These are phyloP conservation scores for Plemyria rubiginata DNA, from an alignment of 2,888 invertebrate genomes.

Conservation along the genomic window DNA sequence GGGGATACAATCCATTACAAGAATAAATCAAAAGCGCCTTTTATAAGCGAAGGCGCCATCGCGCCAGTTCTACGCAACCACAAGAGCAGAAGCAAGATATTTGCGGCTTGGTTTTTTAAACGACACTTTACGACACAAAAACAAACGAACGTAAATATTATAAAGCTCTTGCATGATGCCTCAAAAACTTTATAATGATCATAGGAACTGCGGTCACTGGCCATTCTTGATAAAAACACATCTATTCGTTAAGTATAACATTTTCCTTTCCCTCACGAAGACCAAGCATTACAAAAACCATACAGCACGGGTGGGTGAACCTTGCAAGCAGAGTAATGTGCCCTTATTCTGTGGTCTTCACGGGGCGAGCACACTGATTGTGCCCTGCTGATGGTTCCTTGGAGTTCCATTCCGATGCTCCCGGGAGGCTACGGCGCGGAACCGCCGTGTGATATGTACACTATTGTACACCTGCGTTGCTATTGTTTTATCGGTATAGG, in stretches of 20 bases:
- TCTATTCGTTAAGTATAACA: background rate
- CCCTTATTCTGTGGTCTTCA: conserved; percentile 46
- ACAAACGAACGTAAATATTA: no score
- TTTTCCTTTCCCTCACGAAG: conserved; percentile 1
- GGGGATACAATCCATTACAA: no score
- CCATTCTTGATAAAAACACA: conserved; percentile 31
- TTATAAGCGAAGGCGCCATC: no score
- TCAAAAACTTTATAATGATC: conserved; percentile 7
- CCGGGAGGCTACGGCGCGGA: conserved; percentile 29
- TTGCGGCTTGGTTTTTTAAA: no score
- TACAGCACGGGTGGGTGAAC: conserved; percentile 49
- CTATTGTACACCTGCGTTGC: conserved; percentile 29
- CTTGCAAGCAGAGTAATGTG: background rate
- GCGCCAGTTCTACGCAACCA: no score
- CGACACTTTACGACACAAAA: no score
- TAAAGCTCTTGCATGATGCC: background rate
- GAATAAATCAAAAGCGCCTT: no score
- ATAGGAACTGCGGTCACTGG: conserved; percentile 58
- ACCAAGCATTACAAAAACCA: conserved; percentile 47
- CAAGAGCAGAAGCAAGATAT: no score
- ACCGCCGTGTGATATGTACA: conserved; percentile 28
- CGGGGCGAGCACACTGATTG: conserved; percentile 63
- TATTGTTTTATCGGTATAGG: conserved; percentile 28
- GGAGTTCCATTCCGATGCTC: conserved; percentile 42
- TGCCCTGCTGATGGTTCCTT: conserved; percentile 37